These are phyloP conservation scores for Trichosurus vulpecula DNA, from an alignment of 2,797 vertebrate species.

Conservation along the genomic window DNA sequence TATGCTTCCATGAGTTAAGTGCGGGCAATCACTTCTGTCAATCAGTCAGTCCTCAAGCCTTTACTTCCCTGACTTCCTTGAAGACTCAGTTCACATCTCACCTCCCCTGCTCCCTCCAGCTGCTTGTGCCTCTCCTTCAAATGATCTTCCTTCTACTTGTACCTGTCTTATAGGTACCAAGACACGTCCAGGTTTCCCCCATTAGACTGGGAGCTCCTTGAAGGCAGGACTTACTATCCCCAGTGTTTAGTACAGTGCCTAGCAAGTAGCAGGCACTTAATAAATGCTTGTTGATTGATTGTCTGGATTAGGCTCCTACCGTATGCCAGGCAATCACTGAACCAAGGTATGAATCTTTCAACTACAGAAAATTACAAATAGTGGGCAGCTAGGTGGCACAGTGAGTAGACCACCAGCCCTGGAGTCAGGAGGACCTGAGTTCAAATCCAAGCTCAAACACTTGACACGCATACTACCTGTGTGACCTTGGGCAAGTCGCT, in stretches of 20 bases:
- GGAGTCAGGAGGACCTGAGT: too few species aligned
- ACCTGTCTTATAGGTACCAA: not conserved
- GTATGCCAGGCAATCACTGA: not conserved
- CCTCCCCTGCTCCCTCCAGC: not conserved
- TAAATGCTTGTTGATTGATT: not conserved
- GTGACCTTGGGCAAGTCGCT: too few species aligned
- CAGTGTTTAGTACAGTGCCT: not conserved
- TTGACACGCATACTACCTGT: too few species aligned
- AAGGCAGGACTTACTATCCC: not conserved
- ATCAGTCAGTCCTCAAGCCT: not conserved
- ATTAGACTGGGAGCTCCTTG: not conserved
- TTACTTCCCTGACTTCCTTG: not conserved
- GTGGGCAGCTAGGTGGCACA: too few species aligned
- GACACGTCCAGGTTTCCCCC: not conserved
- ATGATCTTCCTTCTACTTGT: not conserved
- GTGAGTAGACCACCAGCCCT: too few species aligned
- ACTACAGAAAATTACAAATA: too few species aligned
- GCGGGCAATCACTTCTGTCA: not conserved
- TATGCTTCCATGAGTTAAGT: not conserved
- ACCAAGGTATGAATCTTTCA: not conserved
- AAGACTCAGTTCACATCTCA: not conserved
- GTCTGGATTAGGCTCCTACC: not conserved
- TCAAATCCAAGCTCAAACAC: too few species aligned
- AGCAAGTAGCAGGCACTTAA: not conserved
- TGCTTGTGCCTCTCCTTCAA: not conserved